A percentile compares a stretch with the other conserved stretches of the same genome.
Conservation (phyloP, 2,113 vertebrate genomes). For the Hypanus sabinus region DNA sequence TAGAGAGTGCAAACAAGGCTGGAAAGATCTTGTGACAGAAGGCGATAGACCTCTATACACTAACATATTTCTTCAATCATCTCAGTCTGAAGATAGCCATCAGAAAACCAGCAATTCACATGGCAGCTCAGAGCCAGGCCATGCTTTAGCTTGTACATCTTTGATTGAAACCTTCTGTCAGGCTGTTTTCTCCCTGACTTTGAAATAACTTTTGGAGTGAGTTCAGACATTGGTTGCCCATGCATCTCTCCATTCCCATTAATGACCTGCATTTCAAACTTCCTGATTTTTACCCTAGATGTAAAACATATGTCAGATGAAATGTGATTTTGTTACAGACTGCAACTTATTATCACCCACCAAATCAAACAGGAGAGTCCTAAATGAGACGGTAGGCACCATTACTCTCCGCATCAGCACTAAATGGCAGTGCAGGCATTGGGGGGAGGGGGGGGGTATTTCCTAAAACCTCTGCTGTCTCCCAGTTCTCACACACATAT, state of each 20-base stretch:
- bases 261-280: neutral
- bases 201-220: neutral
- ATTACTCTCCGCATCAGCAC: no score
- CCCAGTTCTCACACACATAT: neutral
- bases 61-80: neutral
- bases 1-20: no score
- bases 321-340: neutral
- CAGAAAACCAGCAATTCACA: neutral
- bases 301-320: neutral
- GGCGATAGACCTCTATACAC: neutral
- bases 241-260: slow-evolving; percentile 10
- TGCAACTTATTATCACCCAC: neutral
- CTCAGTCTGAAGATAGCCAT: neutral
- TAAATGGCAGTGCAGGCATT: neutral
- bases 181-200: neutral
- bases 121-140: neutral
- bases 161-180: slow-evolving; percentile 9
- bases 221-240: neutral
- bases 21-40: neutral
- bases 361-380: neutral
- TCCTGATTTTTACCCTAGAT: neutral
- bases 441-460: neutral
- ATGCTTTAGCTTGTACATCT: neutral
- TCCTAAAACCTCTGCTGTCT: neutral
- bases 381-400: neutral